Conservation (phyloP, 2,113 vertebrate genomes). For the Lontra canadensis region DNA sequence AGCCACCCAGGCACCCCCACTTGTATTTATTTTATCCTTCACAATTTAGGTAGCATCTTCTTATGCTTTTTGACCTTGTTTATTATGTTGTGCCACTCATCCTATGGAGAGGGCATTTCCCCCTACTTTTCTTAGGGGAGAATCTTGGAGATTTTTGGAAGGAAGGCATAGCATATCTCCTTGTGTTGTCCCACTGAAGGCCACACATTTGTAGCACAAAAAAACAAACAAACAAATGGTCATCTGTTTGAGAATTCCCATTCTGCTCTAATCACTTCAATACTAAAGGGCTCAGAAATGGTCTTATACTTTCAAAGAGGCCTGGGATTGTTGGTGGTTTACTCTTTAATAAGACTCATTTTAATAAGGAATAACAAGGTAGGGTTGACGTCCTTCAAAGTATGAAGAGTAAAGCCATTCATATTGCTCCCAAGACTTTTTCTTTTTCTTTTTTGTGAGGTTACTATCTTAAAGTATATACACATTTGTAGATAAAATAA, state of each 20-base stretch:
- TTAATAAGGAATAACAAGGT: background rate
- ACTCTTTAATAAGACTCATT: background rate
- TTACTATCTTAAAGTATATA: background rate
- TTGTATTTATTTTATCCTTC: background rate
- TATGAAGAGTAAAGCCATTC: background rate
- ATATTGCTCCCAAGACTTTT: background rate
- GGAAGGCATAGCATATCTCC: background rate
- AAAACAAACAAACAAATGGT: background rate
- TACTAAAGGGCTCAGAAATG: background rate
- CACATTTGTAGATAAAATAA: background rate
- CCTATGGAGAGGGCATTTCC: background rate
- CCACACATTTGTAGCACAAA: background rate
- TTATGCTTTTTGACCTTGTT: background rate
- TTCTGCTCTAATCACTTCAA: background rate
- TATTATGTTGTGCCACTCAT: background rate
- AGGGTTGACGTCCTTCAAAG: background rate
- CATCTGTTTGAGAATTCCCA: background rate
- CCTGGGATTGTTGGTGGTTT: background rate
- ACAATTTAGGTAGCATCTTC: background rate
- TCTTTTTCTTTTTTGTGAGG: background rate
- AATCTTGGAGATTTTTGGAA: background rate
- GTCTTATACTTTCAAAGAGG: background rate
- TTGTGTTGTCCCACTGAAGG: background rate
- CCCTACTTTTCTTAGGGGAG: background rate
- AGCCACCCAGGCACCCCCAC: too few species aligned